These are phyloP conservation scores for Eupeodes corollae DNA, from an alignment of 1,140 invertebrate genomes.

Conservation along the genomic window DNA sequence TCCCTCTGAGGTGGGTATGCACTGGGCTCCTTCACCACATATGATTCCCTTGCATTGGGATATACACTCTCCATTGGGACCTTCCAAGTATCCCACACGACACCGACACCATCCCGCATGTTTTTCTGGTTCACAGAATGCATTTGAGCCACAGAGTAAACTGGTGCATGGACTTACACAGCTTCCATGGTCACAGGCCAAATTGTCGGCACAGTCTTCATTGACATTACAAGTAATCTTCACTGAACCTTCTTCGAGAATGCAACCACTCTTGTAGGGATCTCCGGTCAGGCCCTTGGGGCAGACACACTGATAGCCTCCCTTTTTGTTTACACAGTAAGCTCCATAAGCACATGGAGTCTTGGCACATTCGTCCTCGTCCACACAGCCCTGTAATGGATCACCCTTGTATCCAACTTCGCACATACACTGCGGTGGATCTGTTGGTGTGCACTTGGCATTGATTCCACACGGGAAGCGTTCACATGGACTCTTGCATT, in stretches of 20 bases:
- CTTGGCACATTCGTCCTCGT: conserved; percentile 67
- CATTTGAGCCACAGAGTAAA: conserved; percentile 69
- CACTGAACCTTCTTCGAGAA: conserved; percentile 33
- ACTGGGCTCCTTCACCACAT: conserved; percentile 73
- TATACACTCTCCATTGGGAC: conserved; percentile 62
- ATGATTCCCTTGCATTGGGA: conserved; percentile 69
- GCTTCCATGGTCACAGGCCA: conserved; percentile 61
- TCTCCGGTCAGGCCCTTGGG: conserved; percentile 69
- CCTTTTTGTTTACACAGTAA: conserved; percentile 75
- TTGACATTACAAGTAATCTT: conserved; percentile 56
- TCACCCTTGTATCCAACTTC: conserved; percentile 72
- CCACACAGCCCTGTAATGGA: conserved; percentile 67
- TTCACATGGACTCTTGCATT: conserved; percentile 82
- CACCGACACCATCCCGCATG: conserved; percentile 83
- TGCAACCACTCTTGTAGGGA: conserved; percentile 71
- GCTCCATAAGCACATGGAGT: conserved; percentile 73
- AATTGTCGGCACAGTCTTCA: conserved; percentile 65
- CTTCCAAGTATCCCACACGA: conserved; percentile 65
- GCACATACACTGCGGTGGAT: conserved; percentile 81
- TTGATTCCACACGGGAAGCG: conserved; percentile 84
- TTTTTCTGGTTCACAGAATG: conserved; percentile 76
- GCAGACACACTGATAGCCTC: conserved; percentile 73
- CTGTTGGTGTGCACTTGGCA: conserved; percentile 78
- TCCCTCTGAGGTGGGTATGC: conserved; percentile 72
- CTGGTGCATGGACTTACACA: conserved; percentile 72